Base-by-base conservation (phyloP, 2,888 invertebrate species). In the Prosopocoilus inquinatus region DNA sequence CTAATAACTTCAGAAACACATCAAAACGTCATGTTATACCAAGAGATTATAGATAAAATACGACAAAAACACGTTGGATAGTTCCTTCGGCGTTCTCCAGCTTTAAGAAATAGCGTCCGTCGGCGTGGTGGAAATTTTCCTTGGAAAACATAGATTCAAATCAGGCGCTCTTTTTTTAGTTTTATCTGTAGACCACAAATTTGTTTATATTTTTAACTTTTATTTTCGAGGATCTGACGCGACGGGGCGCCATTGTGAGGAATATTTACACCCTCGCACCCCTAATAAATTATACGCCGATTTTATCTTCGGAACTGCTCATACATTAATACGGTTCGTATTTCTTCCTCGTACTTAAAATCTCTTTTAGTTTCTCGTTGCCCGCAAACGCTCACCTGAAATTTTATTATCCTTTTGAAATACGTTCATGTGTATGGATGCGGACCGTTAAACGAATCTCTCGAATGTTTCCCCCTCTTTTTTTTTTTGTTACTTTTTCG, bases 241-340 rank as follows among this genome's bases (percentile, higher is more conserved):
- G 67, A 72, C 74, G 69, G 74, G 75, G 64, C 63, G 65, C 70
- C 69, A 73, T 75, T 74, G 72, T 74, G 66, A 61, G 66, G 69
- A 72, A 73, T 74, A 75, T 75, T 75, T 75, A 74, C 74, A 74
- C 75, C 73, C 73, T 71, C 71, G 66, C 70, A 68, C 70, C 70
- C 67, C 67, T 68, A 65, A 75, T 75, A 75, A 75, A 75, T 75
- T 71, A 73, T 64, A 60, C 48, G 53, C 65, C 56, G 69, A 69
- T 72, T 67, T 70, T 65, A 68, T 70, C 70, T 69, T 67, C 61
- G 33, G 46, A 51, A 16, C 41, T 41, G 9, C 41, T 41, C 41
- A 41, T 41, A 41, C 16, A 41, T 41, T 41, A 41, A 9, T 41
- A 16, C 41, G 15, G 41, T 41, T 41, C 15, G 41, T 41, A 28